Conservation (phyloP, 2,113 vertebrate species). For the Forbesichthys papilliferus region DNA sequence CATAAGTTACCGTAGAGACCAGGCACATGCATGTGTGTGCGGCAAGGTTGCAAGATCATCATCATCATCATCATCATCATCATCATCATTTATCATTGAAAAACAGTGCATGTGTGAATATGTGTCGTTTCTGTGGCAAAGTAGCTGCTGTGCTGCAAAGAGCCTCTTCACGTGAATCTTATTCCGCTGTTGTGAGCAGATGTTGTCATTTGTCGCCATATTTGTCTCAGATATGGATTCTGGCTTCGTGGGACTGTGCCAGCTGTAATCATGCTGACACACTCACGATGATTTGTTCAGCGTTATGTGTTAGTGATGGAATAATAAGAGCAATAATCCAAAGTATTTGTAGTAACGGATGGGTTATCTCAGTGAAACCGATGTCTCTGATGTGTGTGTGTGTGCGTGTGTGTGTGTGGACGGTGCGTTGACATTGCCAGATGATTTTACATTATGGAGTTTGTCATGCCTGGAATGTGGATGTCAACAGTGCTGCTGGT, state of each 20-base stretch:
- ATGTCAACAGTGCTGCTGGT: no score
- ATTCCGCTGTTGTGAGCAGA: no score
- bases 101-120: constrained; percentile 1
- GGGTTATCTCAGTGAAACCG: not conserved
- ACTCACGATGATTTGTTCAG: constrained; percentile 33
- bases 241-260: not conserved
- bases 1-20: no score
- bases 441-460: no score
- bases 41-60: not conserved
- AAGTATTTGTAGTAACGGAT: not conserved
- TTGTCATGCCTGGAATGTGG: no score
- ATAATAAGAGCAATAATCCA: constrained; percentile 35
- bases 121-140: not conserved
- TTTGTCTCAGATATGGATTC: constrained; percentile 21
- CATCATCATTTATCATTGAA: no score
- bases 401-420: not conserved
- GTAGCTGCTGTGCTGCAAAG: no score
- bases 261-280: constrained; percentile 1
- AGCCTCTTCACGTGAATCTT: no score
- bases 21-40: not conserved
- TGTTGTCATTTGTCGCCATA: no score
- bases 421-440: no score
- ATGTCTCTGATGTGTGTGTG: not conserved
- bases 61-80: no score
- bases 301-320: constrained; percentile 18